Evolutionary conservation across 2,113 vertebrate species (phyloP).

Genomic region (Sialia sialis): DNA sequence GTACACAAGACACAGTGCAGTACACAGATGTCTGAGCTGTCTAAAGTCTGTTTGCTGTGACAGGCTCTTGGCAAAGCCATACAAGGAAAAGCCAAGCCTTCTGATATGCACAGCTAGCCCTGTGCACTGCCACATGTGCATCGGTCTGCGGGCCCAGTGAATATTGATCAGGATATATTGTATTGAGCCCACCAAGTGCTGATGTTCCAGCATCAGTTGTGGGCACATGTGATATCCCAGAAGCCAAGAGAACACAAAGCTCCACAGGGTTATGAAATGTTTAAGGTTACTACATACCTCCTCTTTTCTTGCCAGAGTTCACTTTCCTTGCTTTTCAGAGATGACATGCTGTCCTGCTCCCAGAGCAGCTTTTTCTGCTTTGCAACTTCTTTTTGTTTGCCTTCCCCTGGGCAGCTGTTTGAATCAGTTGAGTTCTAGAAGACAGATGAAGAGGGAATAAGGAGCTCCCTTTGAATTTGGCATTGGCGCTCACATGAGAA

Average conservation of each 20-base stretch:
- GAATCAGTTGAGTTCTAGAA: constrained; percentile 62
- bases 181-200: not conserved
- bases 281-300: constrained; percentile 46
- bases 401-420: constrained; percentile 53
- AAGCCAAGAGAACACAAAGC: not conserved
- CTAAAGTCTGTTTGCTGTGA: not conserved
- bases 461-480: not conserved
- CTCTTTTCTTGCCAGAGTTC: constrained; percentile 31
- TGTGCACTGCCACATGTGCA: fast-evolving
- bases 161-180: not conserved
- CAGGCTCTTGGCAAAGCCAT: not conserved
- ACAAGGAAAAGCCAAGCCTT: not conserved
- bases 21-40: not conserved
- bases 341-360: not conserved
- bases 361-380: constrained; percentile 64
- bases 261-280: not conserved
- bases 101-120: not conserved
- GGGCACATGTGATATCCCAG: not conserved
- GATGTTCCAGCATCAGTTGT: not conserved
- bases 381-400: constrained; percentile 60
- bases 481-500: not conserved
- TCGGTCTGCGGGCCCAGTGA: not conserved
- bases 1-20: not conserved
- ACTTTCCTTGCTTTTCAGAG: constrained; percentile 38
- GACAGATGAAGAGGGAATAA: not conserved